A percentile compares a stretch with the other conserved stretches of the same genome.
Evolutionary conservation across 2,113 vertebrate genomes (phyloP).

Genomic region (Tenebrosternarchus preto): DNA sequence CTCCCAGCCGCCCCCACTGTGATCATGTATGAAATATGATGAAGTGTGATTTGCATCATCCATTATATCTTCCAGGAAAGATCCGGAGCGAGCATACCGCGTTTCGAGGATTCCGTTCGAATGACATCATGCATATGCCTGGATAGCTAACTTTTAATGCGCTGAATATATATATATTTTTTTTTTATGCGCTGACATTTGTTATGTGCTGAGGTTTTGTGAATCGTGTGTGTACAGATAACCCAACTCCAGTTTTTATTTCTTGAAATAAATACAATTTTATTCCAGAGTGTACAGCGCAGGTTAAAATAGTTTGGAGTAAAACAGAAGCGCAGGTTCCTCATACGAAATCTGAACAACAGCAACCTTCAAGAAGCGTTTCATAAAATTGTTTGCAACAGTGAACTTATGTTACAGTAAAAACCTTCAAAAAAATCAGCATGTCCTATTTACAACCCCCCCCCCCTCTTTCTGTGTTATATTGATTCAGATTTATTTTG

Average conservation of each 20-base stretch:
- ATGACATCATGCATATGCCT: too few relatives aligned
- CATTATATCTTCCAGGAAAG: too few relatives aligned
- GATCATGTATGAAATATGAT: too few relatives aligned
- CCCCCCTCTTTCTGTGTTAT: neutral
- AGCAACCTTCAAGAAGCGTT: neutral
- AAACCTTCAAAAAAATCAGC: neutral
- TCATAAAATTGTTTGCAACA: neutral
- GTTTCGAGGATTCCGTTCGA: too few relatives aligned
- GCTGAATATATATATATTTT: too few relatives aligned
- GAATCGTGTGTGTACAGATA: neutral
- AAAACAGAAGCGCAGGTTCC: neutral
- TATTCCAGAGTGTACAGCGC: slow-evolving; percentile 10
- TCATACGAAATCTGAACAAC: neutral
- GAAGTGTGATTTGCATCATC: too few relatives aligned
- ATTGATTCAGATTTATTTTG: neutral
- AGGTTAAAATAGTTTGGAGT: neutral
- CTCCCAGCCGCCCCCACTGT: too few relatives aligned
- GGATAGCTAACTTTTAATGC: too few relatives aligned
- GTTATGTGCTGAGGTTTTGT: too few relatives aligned
- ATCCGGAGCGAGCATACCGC: too few relatives aligned
- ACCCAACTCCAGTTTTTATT: neutral
- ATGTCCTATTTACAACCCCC: slow-evolving; percentile 12
- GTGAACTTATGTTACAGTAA: slow-evolving; percentile 23
- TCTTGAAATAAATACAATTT: slow-evolving; percentile 14
- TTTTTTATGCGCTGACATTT: too few relatives aligned